phyloP scores from a whole-genome alignment of 2,113 vertebrate species.

The Uropsilus gracilis region DNA sequence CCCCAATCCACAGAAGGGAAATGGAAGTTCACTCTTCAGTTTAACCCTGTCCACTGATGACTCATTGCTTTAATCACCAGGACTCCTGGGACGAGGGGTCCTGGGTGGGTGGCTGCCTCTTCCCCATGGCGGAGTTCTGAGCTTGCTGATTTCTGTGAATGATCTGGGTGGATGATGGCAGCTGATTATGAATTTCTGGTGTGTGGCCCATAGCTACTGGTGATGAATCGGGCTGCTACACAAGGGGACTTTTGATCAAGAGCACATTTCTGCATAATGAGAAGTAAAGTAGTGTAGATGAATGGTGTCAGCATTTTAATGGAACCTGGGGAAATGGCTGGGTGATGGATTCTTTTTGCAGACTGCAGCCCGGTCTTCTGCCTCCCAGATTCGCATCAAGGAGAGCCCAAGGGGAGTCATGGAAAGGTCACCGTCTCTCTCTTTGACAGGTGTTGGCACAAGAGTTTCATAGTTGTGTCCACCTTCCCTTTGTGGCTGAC shows the following conservation, averaged over 20 bases:
- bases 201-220: constrained; percentile 64
- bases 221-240: constrained; percentile 71
- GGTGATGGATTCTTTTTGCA: constrained; percentile 67
- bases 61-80: background rate
- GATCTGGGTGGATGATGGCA: constrained; percentile 52
- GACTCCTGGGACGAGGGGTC: background rate
- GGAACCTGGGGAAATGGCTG: constrained; percentile 62
- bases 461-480: background rate
- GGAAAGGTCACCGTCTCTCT: constrained; percentile 53
- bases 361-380: constrained; percentile 48
- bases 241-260: constrained; percentile 76
- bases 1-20: background rate
- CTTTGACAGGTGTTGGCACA: constrained; percentile 14
- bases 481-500: constrained; percentile 42
- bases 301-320: constrained; percentile 77
- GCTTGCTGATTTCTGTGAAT: constrained; percentile 21
- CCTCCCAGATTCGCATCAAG: constrained; percentile 11
- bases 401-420: constrained; percentile 21
- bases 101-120: background rate
- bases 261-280: constrained; percentile 74
- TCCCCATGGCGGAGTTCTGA: background rate
- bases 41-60: background rate
- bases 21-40: background rate
- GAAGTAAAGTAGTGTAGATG: constrained; percentile 70
- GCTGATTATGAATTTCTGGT: constrained; percentile 72